Evolutionary conservation across 2,797 vertebrate species (phyloP), one percentile per base, ranked within the genome.

Genomic region (Valencia hispanica): DNA sequence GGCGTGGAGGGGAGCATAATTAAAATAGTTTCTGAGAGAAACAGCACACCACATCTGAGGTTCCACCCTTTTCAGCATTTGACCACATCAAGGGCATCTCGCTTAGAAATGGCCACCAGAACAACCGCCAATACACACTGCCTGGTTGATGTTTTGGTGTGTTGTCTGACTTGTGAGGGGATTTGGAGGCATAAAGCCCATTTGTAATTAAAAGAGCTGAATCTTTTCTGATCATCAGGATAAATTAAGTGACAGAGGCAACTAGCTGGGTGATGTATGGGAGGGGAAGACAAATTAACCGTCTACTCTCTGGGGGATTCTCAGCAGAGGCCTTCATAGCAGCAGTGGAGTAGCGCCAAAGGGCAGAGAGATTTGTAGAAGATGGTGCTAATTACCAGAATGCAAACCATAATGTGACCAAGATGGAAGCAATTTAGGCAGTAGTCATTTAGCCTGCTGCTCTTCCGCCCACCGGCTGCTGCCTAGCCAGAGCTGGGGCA

Each of bases 381-480:
- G 96, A 96, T 95, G 96, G 95, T 94, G 95, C 95, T 97, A 97
- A 97, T 97, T 96, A 96, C 94, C 95, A 96, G 96, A 97, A 96
- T 95, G 89, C 94, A 92, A 94, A 94, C 94, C 94, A 94, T 95
- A 96, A 96, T 95, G 95, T 72, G 92, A 94, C 92, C 95, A 96
- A 96, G 95, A 97, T 96, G 96, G 96, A 96, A 97, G 94, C 95
- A 96, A 97, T 97, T 95, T 96, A 94, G 93, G 92, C 93, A 94
- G 92, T 94, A 96, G 96, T 96, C 95, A 96, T 96, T 96, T 96
- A 93, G 94, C 91, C 93, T 94, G 94, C 93, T 95, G 90, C 91
- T 95, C 95, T 95, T 96, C 96, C 94, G 95, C 96, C 96, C 96
- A 95, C 94, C 93, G 92, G 94, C 90, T 93, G 93, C 91, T 89